Base-by-base conservation (phyloP, 37 sponge, comb jelly and placozoan species). In the Corticium candelabrum region DNA sequence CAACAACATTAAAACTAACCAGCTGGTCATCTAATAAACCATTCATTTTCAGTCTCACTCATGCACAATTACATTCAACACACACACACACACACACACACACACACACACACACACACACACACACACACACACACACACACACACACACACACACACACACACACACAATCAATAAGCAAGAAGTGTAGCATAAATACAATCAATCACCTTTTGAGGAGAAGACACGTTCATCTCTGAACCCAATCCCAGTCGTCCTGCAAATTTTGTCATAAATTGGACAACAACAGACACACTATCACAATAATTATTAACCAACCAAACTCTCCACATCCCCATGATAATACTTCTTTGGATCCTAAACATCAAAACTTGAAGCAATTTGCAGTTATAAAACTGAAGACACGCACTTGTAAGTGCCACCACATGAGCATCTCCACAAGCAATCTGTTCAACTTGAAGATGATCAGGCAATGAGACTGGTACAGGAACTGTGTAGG, bases 341-440 rank as follows among this genome's bases (percentile, higher is more conserved):
- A 36, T 27, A 27, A 72, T 27, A 72, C 74, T 32, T 72, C 74
- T 27, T 72, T 72, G 15, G 33, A 72, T 15, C 29, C 37, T 72
- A 36, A 72, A 27, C 21, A 36, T 27, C 15, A 72, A 36, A 27
- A 72, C 37, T 27, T 72, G 36, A 72, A 72, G 15, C 74, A 36
- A 27, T 72, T 27, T 72, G 36, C 11, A 72, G 15, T 27, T n/a
- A 27, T 72, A n/a, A n/a, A n/a, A n/a, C n/a, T n/a, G n/a, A n/a
- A n/a, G n/a, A n/a, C n/a, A n/a, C n/a, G 29, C 21, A 72, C 74
- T 27, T n/a, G 74, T 72, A 27, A 72, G 38, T 15, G 29, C 74
- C 15, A 72, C 33, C 36, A 72, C 74, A 27, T 72, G 74, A 72
- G 36, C 37, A 36, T 72, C 74, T 72, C 74, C 74, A 27, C 74